Conservation (phyloP, 2,888 invertebrate genomes). For the Dendrolimus pini region DNA sequence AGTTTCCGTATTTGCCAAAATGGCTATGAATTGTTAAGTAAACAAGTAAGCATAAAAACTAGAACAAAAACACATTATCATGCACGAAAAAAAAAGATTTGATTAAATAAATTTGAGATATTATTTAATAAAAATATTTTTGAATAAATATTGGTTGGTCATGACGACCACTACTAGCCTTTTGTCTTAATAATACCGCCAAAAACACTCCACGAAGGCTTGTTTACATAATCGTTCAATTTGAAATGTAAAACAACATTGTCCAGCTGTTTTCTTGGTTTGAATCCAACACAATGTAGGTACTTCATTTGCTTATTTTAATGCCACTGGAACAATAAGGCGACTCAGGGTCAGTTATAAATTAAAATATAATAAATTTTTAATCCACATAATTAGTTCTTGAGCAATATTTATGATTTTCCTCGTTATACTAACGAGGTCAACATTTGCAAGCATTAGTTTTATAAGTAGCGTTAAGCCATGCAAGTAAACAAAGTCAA, state of each 20-base stretch:
- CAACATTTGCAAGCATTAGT: neutral
- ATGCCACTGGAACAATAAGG: slow-evolving; percentile 22
- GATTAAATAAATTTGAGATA: too few species aligned
- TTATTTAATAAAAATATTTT: slow-evolving; percentile 48
- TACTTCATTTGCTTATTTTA: slow-evolving; percentile 17
- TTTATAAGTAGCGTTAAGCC: neutral
- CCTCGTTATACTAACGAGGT: neutral
- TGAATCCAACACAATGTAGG: slow-evolving; percentile 8
- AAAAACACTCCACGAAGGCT: slow-evolving; percentile 58
- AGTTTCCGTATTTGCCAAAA: too few species aligned
- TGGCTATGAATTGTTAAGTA: too few species aligned
- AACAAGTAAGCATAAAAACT: too few species aligned
- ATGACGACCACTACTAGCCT: slow-evolving; percentile 25
- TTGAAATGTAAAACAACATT: slow-evolving; percentile 67
- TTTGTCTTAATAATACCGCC: slow-evolving; percentile 39
- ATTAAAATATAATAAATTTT: slow-evolving; percentile 36
- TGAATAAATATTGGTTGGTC: slow-evolving; percentile 51
- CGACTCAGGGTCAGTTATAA: slow-evolving; percentile 25
- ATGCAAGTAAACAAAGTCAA: neutral
- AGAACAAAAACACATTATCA: too few species aligned
- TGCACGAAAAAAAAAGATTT: too few species aligned
- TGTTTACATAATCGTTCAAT: slow-evolving; percentile 71
- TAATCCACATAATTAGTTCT: slow-evolving; percentile 8
- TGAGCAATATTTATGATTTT: slow-evolving; percentile 8
- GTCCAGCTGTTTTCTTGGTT: slow-evolving; percentile 48